These are phyloP conservation scores for Meteorus cinctellus DNA, from an alignment of 2,888 invertebrate genomes.

Conservation along the genomic window DNA sequence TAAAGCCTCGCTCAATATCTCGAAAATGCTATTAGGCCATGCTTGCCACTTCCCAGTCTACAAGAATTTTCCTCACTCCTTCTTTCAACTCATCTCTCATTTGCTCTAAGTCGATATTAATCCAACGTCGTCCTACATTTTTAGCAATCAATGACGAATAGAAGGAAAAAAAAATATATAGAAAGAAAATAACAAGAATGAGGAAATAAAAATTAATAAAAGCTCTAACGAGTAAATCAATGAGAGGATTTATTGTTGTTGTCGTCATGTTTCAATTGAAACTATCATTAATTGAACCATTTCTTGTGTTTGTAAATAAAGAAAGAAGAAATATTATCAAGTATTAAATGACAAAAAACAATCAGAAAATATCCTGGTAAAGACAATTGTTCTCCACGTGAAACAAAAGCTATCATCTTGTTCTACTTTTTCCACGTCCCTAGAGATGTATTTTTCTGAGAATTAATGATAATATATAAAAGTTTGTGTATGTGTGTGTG, in stretches of 20 bases:
- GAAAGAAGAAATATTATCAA: not conserved
- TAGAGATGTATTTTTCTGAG: constrained; percentile 4
- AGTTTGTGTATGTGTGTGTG: not conserved
- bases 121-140: constrained; percentile 7
- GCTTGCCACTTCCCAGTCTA: constrained; percentile 22
- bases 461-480: constrained; percentile 20
- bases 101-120: constrained; percentile 4
- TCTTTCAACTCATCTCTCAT: not conserved
- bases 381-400: constrained; percentile 16
- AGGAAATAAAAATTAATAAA: not conserved
- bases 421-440: constrained; percentile 27
- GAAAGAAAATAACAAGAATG: not conserved
- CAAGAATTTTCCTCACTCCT: constrained; percentile 31
- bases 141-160: not conserved
- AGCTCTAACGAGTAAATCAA: not conserved
- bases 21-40: constrained; percentile 44
- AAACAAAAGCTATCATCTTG: constrained; percentile 12
- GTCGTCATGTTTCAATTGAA: constrained; percentile 24
- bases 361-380: not conserved
- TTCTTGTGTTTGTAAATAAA: not conserved
- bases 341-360: not conserved
- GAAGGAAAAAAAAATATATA: not conserved
- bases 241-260: not conserved
- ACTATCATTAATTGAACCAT: constrained; percentile 4
- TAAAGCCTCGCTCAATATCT: constrained; percentile 43